phyloP scores from a whole-genome alignment of 30 jellyfish, hydroid and myxozoan genomes.

The Turritopsis dohrnii region DNA sequence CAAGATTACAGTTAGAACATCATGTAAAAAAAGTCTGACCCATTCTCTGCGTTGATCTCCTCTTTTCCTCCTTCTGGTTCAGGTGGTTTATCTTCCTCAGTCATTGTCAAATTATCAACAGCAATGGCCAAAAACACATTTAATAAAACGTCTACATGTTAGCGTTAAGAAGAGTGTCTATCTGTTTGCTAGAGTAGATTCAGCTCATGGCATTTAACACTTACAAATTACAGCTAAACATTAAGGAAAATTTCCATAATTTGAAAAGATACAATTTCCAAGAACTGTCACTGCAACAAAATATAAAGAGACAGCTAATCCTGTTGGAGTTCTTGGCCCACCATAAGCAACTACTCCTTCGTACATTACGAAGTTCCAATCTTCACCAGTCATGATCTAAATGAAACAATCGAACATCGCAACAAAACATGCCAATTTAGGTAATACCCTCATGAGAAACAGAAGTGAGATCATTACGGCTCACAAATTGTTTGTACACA shows the following conservation, averaged over 20 bases:
- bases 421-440: too few relatives aligned
- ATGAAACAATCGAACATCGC: background rate
- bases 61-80: slow-evolving; percentile 52
- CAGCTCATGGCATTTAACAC: background rate
- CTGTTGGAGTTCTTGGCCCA: slow-evolving; percentile 60
- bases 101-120: slow-evolving; percentile 58
- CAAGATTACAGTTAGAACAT: too few relatives aligned
- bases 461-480: too few relatives aligned
- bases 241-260: background rate
- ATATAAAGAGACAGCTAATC: slow-evolving; percentile 57
- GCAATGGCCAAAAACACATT: slow-evolving; percentile 79
- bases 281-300: slow-evolving; percentile 56
- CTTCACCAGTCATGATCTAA: slow-evolving; percentile 75
- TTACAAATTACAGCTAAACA: slow-evolving; percentile 22
- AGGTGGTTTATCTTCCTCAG: slow-evolving; percentile 50
- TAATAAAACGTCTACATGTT: slow-evolving; percentile 36
- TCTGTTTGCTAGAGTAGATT: background rate
- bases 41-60: slow-evolving; percentile 45
- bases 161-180: background rate
- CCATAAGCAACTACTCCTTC: slow-evolving; percentile 88
- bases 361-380: slow-evolving; percentile 80
- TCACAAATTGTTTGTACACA: too few relatives aligned
- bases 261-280: slow-evolving; percentile 53
- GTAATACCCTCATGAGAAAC: too few relatives aligned
- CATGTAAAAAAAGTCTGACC: too few relatives aligned